Evolutionary conservation across 2,797 vertebrate genomes (phyloP).

Genomic region (Melanotaenia trifasciata): DNA sequence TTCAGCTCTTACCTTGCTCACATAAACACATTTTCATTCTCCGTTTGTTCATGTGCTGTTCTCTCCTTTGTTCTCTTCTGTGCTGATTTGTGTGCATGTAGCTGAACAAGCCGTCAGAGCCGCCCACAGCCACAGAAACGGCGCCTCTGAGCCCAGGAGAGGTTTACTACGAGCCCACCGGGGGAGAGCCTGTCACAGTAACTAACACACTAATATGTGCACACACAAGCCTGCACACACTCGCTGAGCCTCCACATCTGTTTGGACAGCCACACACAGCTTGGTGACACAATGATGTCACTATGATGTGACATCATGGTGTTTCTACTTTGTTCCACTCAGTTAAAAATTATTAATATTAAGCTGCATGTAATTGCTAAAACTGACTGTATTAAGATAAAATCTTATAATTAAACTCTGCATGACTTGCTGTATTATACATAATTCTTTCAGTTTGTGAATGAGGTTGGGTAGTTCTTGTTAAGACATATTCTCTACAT

Average conservation of each 20-base stretch:
- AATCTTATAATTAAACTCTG: not conserved
- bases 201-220: slow-evolving; percentile 36
- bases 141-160: slow-evolving; percentile 75
- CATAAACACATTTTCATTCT: not conserved
- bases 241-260: not conserved
- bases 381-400: not conserved
- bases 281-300: not conserved
- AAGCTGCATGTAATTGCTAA: not conserved
- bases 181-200: slow-evolving; percentile 81
- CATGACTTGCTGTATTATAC: not conserved
- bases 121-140: slow-evolving; percentile 71
- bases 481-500: too few species aligned
- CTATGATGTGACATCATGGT: not conserved
- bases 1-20: not conserved
- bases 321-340: slow-evolving; percentile 15
- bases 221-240: slow-evolving; percentile 16
- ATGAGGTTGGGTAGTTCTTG: slow-evolving; percentile 3
- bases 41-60: slow-evolving; percentile 12
- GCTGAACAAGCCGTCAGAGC: slow-evolving; percentile 79
- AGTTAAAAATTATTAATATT: slow-evolving; percentile 22
- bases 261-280: slow-evolving; percentile 19
- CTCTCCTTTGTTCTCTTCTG: slow-evolving; percentile 6
- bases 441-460: not conserved
- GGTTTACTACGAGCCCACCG: slow-evolving; percentile 81
- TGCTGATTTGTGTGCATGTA: slow-evolving; percentile 50